Conservation (phyloP, 2,113 vertebrate species). For the Cisticola juncidis region DNA sequence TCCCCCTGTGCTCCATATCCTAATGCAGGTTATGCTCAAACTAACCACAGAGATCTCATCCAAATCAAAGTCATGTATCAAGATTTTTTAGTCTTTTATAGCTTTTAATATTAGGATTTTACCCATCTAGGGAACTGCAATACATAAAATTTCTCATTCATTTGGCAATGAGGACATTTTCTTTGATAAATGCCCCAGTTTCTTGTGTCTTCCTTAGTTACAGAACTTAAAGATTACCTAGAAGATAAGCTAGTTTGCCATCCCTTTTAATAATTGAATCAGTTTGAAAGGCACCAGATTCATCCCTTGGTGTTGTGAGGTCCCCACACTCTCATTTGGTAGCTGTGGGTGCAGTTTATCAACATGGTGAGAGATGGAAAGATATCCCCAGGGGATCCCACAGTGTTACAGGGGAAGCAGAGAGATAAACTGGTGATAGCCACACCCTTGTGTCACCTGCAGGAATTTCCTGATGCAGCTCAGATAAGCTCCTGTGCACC, state of each 20-base stretch:
- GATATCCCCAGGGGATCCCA: not conserved
- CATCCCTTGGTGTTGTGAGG: not conserved
- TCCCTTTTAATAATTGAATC: not conserved
- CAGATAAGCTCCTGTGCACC: not conserved
- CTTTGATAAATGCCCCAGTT: not conserved
- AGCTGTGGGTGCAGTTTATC: not conserved
- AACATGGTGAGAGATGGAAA: fast-evolving
- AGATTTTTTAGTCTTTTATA: not conserved
- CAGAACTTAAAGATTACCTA: not conserved
- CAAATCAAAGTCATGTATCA: not conserved
- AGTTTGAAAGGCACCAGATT: not conserved
- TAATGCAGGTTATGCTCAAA: not conserved
- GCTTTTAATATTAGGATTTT: not conserved
- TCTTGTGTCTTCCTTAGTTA: not conserved
- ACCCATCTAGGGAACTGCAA: not conserved
- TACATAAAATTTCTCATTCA: not conserved
- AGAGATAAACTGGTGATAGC: not conserved
- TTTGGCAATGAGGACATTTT: not conserved
- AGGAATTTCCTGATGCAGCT: not conserved
- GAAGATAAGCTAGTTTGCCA: not conserved
- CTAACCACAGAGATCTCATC: not conserved
- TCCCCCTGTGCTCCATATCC: not conserved
- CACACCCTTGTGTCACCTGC: not conserved
- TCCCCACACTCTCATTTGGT: not conserved
- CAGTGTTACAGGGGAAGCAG: not conserved